Evolutionary conservation across 2,113 vertebrate species (phyloP).

Genomic region (Xenopus tropicalis): DNA sequence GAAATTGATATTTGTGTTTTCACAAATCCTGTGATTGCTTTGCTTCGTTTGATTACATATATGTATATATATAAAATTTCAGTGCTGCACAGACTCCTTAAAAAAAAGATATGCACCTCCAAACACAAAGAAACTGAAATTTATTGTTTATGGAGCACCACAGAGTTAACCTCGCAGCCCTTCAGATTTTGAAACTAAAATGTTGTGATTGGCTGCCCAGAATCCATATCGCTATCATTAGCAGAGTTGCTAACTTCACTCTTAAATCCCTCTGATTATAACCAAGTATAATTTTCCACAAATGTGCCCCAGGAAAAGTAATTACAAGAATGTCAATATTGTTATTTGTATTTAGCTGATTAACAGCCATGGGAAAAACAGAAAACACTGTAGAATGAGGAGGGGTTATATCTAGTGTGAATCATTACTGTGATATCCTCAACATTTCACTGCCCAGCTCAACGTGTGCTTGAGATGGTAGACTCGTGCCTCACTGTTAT

Average conservation of each 20-base stretch:
- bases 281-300: constrained; percentile 64
- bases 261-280: constrained; percentile 64
- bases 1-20: too few species aligned
- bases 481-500: constrained; percentile 68
- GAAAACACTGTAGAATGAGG: neutral
- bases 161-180: neutral
- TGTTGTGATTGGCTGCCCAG: constrained; percentile 19
- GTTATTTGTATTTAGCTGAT: constrained; percentile 71
- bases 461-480: constrained; percentile 63
- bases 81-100: too few species aligned
- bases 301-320: constrained; percentile 67
- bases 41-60: too few species aligned
- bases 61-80: too few species aligned
- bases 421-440: constrained; percentile 69
- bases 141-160: too few species aligned
- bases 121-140: too few species aligned
- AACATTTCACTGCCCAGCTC: constrained; percentile 63
- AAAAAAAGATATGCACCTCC: too few species aligned
- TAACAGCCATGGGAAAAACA: constrained; percentile 64
- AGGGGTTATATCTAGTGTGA: constrained; percentile 60
- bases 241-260: constrained; percentile 30
- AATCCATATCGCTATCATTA: constrained; percentile 27
- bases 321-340: constrained; percentile 75
- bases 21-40: too few species aligned
- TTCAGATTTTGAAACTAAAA: constrained; percentile 17